These are phyloP conservation scores for Apolygus lucorum DNA, from an alignment of 1,140 invertebrate species.

Conservation along the genomic window DNA sequence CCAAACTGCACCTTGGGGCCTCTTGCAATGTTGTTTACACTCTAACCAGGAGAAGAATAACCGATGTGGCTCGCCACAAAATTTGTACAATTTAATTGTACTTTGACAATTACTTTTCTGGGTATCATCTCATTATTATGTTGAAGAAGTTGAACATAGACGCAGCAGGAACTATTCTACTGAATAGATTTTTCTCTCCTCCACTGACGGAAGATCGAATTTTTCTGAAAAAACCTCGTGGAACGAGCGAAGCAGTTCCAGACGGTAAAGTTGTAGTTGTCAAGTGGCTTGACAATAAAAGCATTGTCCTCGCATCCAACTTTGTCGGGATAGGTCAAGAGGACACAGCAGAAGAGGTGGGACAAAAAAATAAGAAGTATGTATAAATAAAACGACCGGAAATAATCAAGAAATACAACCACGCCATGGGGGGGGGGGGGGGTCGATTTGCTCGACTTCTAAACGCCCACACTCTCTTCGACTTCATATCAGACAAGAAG, in stretches of 20 bases:
- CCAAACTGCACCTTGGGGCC: slow-evolving; percentile 24
- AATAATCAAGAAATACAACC: slow-evolving; percentile 36
- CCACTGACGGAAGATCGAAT: slow-evolving; percentile 37
- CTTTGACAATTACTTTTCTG: slow-evolving; percentile 37
- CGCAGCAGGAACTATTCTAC: slow-evolving; percentile 37
- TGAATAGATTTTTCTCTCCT: slow-evolving; percentile 37
- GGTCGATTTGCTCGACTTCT: too few relatives aligned
- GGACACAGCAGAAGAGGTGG: slow-evolving; percentile 38
- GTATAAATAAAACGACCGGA: slow-evolving; percentile 28
- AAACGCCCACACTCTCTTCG: too few relatives aligned
- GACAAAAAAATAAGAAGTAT: slow-evolving; percentile 28
- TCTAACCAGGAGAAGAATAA: background rate
- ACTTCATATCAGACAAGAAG: too few relatives aligned
- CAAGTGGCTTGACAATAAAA: slow-evolving; percentile 41
- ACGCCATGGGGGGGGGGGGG: too few relatives aligned
- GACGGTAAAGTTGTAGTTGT: slow-evolving; percentile 35
- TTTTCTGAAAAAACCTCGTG: slow-evolving; percentile 35
- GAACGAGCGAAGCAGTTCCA: slow-evolving; percentile 38
- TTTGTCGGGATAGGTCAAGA: slow-evolving; percentile 39
- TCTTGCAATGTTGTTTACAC: slow-evolving; percentile 16
- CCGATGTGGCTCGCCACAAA: slow-evolving; percentile 18
- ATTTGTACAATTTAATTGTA: too few relatives aligned
- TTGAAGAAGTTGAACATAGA: slow-evolving; percentile 38
- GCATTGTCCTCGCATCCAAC: slow-evolving; percentile 40
- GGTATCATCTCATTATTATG: slow-evolving; percentile 38